Evolutionary conservation across 37 sponge, comb jelly and placozoan genomes (phyloP), one percentile per base, ranked within the genome.

Genomic region (Cliona cf. orientalis): DNA sequence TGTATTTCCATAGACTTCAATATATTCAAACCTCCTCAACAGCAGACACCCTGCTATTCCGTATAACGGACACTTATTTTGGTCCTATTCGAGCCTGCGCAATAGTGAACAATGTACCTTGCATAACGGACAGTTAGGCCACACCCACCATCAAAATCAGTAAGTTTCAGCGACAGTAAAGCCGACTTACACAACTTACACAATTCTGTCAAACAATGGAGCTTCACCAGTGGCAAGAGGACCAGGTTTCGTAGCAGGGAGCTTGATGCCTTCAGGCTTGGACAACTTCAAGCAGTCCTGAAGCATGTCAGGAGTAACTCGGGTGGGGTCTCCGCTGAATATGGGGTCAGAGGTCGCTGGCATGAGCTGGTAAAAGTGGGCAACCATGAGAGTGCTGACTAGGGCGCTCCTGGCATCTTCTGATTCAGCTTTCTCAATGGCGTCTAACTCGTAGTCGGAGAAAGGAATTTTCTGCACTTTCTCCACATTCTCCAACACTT

Each of bases 171-270:
- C n/a, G n/a, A n/a, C n/a, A n/a, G n/a, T n/a, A n/a, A n/a, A n/a
- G n/a, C n/a, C n/a, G n/a, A n/a, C n/a, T n/a, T n/a, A n/a, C n/a
- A n/a, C 17, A 23, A 78, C 89, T 82, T 75, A 89, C 89, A 82
- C 66, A 5, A 78, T 25, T 62, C 58, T 37, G 31, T 60, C 42
- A 40, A 89, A 63, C 0, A 83, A 42, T 22, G 89, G 84, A 23
- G 84, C 84, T 9, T 59, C 57, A 4, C 74, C 74, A 0, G 40
- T 58, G 19, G 37, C 21, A 25, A 89, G 11, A 0, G 89, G 89
- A 7, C 89, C 89, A 59, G 38, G 22, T 60, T 79, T 76, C 12
- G 53, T 35, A 34, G 66, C 29, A 12, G 89, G 89, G 14, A 89
- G 46, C 49, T 78, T 83, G 36, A 89, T 31, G 21, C 28, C 25